A percentile compares a stretch with the other conserved stretches of the same genome.
Evolutionary conservation across 2,113 vertebrate species (phyloP).

Genomic region (Zeus faber): DNA sequence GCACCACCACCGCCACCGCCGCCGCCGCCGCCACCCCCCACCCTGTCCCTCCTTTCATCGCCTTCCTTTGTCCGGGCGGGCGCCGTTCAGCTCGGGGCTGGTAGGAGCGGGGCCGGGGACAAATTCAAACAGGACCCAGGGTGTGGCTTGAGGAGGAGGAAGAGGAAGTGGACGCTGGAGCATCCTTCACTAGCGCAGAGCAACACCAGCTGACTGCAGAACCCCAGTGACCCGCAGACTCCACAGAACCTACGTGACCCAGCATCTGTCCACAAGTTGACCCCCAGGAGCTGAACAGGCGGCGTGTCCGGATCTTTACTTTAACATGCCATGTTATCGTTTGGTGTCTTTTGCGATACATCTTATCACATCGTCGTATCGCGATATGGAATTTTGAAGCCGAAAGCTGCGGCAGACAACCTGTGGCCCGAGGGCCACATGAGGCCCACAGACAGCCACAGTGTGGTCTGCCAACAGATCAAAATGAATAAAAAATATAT

Average conservation of each 20-base stretch:
- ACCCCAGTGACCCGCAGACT: conserved; percentile 2
- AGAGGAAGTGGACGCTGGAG: conserved; percentile 48
- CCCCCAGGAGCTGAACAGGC: not conserved
- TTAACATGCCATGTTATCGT: too few species aligned
- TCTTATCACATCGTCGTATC: too few species aligned
- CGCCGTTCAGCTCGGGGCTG: conserved; percentile 45
- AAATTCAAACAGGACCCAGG: conserved; percentile 47
- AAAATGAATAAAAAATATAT: too few species aligned
- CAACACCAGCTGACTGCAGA: not conserved
- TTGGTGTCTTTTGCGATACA: too few species aligned
- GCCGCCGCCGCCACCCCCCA: too few species aligned
- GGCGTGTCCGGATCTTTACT: too few species aligned
- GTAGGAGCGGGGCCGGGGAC: conserved; percentile 37
- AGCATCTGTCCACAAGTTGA: not conserved
- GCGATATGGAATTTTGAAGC: too few species aligned
- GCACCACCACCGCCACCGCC: not conserved
- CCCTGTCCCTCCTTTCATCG: conserved; percentile 11
- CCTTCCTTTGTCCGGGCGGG: conserved; percentile 54
- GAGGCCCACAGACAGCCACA: too few species aligned
- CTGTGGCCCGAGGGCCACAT: too few species aligned
- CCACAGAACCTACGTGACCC: not conserved
- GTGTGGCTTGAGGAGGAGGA: conserved; percentile 43
- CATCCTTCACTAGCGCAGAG: too few species aligned
- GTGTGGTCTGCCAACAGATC: too few species aligned
- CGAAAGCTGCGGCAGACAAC: too few species aligned